Conservation (phyloP, 2,888 invertebrate species). For the Eupithecia subfuscata region DNA sequence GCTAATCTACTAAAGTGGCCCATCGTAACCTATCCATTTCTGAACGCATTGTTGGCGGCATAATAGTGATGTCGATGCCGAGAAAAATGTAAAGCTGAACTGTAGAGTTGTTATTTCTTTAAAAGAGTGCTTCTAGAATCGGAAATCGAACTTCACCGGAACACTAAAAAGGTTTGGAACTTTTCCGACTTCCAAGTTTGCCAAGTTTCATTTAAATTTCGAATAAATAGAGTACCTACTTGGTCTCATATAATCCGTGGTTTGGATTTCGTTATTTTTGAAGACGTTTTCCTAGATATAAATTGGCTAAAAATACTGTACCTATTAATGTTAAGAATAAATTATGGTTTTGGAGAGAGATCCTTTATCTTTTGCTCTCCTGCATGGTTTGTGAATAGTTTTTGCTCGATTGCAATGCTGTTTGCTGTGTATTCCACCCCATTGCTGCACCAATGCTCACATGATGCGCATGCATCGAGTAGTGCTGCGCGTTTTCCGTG, state of each 20-base stretch:
- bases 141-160: conserved; percentile 24
- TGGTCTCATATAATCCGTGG: too few species aligned
- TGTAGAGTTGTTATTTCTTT: neutral
- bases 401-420: too few species aligned
- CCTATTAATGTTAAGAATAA: too few species aligned
- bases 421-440: neutral
- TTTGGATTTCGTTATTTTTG: too few species aligned
- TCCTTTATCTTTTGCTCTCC: too few species aligned
- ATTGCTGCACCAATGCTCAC: neutral
- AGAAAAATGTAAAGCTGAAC: conserved; percentile 16
- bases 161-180: neutral
- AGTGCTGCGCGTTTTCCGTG: neutral
- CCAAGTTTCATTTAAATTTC: too few species aligned
- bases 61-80: conserved; percentile 46
- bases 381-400: too few species aligned
- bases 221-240: too few species aligned
- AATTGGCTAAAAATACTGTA: too few species aligned
- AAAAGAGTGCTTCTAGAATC: conserved; percentile 14
- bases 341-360: too few species aligned
- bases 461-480: neutral
- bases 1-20: conserved; percentile 72
- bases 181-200: neutral
- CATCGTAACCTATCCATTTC: conserved; percentile 52
- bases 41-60: conserved; percentile 57
- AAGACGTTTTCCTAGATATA: too few species aligned